phyloP scores from a whole-genome alignment of 2,113 vertebrate species.

The Anoplopoma fimbria region DNA sequence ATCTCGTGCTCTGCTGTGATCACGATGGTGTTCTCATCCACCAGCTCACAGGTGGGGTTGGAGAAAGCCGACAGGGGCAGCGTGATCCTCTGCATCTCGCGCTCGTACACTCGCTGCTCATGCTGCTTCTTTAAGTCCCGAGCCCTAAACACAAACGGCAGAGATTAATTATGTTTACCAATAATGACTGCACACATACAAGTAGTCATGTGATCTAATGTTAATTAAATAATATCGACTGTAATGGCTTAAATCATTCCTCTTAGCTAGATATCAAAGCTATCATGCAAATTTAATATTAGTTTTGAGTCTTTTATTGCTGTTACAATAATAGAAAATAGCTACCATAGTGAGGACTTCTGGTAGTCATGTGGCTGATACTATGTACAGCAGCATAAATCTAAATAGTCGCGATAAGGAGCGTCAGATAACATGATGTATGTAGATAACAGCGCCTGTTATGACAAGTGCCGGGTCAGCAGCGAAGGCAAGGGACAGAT shows the following conservation, averaged over 20 bases:
- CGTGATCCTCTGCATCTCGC: conserved; percentile 95
- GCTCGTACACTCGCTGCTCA: conserved; percentile 89
- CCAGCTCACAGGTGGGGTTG: conserved; percentile 92
- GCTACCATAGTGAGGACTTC: not conserved
- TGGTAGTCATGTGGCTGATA: conserved; percentile 2
- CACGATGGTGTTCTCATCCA: conserved; percentile 91
- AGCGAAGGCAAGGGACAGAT: conserved; percentile 45
- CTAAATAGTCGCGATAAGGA: conserved; percentile 17
- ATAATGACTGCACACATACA: not conserved
- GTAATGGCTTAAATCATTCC: not conserved
- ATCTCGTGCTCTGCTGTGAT: conserved; percentile 82
- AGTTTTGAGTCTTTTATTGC: not conserved
- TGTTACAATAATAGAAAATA: not conserved
- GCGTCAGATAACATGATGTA: conserved; percentile 28
- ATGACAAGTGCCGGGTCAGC: conserved; percentile 6
- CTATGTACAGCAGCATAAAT: not conserved
- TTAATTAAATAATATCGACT: not conserved
- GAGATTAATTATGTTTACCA: not conserved
- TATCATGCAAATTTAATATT: not conserved
- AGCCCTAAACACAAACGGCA: conserved; percentile 81
- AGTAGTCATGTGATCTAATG: not conserved
- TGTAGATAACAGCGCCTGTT: conserved; percentile 20
- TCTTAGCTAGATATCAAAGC: too few species aligned
- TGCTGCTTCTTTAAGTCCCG: conserved; percentile 90
- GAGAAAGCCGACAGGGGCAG: conserved; percentile 92